Evolutionary conservation across 2,113 vertebrate species (phyloP).

Genomic region (Chamaetylas fuelleborni): DNA sequence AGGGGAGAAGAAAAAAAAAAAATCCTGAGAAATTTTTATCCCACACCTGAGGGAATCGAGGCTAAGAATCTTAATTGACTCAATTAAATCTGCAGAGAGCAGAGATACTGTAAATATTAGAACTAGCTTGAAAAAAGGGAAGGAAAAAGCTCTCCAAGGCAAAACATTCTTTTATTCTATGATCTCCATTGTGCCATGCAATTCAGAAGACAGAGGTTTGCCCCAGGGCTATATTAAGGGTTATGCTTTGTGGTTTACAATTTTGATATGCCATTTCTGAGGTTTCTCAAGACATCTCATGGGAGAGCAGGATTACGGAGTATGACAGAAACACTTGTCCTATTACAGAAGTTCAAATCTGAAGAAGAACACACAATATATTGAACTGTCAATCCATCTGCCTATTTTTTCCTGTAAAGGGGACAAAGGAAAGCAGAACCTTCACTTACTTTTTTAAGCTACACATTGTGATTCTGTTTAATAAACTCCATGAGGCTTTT

Average conservation of each 20-base stretch:
- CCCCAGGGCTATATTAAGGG: constrained; percentile 23
- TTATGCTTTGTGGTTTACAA: constrained; percentile 54
- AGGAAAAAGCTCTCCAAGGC: constrained; percentile 17
- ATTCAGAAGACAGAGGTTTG: constrained; percentile 51
- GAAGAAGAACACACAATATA: background rate
- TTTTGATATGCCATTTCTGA: constrained; percentile 54
- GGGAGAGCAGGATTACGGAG: background rate
- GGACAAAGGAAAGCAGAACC: background rate
- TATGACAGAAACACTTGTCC: constrained; percentile 27
- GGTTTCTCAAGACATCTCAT: constrained; percentile 34
- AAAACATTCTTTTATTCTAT: constrained; percentile 26
- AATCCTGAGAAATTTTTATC: background rate
- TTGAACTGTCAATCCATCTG: background rate
- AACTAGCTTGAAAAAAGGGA: constrained; percentile 15
- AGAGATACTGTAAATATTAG: constrained; percentile 56
- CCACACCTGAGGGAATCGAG: background rate
- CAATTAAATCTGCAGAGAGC: constrained; percentile 59
- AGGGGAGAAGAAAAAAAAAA: background rate
- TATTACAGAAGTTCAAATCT: background rate
- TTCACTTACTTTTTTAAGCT: background rate
- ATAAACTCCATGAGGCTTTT: background rate
- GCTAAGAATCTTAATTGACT: constrained; percentile 62
- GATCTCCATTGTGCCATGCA: constrained; percentile 13
- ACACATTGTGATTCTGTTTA: background rate
- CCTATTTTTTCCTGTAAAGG: background rate